Base-by-base conservation (phyloP, 2,888 invertebrate species). In the Agrochola lota region DNA sequence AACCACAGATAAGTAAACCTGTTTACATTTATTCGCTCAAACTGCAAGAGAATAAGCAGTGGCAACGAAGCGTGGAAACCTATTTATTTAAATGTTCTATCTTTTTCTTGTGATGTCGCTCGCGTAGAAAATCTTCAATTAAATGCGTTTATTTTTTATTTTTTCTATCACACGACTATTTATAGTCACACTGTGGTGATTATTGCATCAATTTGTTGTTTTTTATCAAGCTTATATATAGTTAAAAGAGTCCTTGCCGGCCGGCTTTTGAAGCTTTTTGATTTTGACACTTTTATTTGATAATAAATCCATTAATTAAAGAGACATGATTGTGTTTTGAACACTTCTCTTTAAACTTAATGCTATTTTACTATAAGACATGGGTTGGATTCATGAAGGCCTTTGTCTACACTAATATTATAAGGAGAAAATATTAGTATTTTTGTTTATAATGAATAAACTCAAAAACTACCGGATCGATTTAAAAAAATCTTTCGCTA, bases 61-160 rank as follows among this genome's bases (percentile, higher is more conserved):
- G 26, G 40, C 52, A 78, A 55, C 73, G 69, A 60, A 68, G 59
- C 52, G 64, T 73, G 35, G 30, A 68, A 73, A 60, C 52, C 35
- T 78, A 78, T 64, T 80, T 69, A 73, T 80, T 79, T 68, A 49
- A 79, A 77, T 72, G 57, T 23, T 49, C 20, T 59, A 43, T 66
- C 52, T 60, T 52, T 59, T 66, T 43, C 60, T 52, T 35, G 12
- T 11, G 75, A 57, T 26, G 43, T 43, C 23, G 23, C n/a, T 57
- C 35, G 52, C 17, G 59, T 55, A 60, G 55, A 67, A 71, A 77
- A 26, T 67, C 23, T 67, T 43, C 9, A 49, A 62, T 46, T 49
- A 62, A 55, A 26, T n/a, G 23, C 1, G n/a, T 20, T 30, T n/a
- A 7, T 60, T 71, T 55, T 68, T 35, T 35, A 3, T 30, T 43